phyloP scores from a whole-genome alignment of 2,113 vertebrate genomes.

The Zosterops pallidus region DNA sequence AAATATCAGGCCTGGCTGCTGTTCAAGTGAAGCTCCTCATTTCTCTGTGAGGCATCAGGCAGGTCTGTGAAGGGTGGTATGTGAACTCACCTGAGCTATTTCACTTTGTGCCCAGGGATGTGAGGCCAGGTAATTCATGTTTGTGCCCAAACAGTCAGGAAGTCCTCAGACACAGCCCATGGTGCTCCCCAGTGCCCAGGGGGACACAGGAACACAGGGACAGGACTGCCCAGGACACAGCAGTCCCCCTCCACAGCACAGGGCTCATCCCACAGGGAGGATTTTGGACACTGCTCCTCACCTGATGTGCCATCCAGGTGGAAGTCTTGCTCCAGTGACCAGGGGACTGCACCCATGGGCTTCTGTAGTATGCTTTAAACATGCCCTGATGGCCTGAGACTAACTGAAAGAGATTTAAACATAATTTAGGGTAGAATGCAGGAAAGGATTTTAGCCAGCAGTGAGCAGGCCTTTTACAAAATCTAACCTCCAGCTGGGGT shows the following conservation, averaged over 20 bases:
- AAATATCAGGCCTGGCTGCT: not conserved
- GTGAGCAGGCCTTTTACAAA: not conserved
- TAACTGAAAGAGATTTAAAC: not conserved
- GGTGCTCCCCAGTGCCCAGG: not conserved
- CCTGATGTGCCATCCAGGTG: not conserved
- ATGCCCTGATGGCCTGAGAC: not conserved
- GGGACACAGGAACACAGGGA: not conserved
- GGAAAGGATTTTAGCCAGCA: not conserved
- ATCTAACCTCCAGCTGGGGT: not conserved
- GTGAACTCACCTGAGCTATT: not conserved
- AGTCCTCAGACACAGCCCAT: not conserved
- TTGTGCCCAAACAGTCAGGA: not conserved
- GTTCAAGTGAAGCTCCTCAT: not conserved
- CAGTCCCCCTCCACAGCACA: accelerated
- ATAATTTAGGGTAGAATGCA: not conserved
- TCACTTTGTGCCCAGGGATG: not conserved
- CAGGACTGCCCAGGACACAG: not conserved
- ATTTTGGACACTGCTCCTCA: not conserved
- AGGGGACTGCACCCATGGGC: not conserved
- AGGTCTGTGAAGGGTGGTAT: not conserved
- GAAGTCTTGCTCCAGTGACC: not conserved
- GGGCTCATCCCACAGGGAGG: not conserved
- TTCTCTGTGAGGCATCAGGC: not conserved
- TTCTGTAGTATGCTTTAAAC: not conserved
- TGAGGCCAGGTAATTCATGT: not conserved